A percentile compares a stretch with the other conserved stretches of the same genome.
phyloP scores from a whole-genome alignment of 2,113 vertebrate genomes.

The Macquaria australasica region DNA sequence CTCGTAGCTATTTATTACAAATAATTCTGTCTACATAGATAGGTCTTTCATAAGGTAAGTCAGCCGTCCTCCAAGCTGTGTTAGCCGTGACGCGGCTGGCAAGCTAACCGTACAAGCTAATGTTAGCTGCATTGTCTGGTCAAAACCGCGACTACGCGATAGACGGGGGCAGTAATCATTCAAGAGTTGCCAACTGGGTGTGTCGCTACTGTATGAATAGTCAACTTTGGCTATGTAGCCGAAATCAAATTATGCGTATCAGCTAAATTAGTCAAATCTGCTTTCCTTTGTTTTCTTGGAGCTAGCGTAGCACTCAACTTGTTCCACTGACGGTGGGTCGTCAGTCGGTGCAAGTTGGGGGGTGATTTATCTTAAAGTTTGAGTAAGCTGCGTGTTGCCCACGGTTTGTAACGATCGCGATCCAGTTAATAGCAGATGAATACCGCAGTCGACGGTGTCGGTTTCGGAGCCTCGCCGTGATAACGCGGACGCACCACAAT shows the following conservation, averaged over 20 bases:
- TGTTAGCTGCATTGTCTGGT: slow-evolving; percentile 70
- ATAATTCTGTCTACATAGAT: slow-evolving; percentile 78
- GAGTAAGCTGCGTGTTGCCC: too few relatives aligned
- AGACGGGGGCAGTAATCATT: neutral
- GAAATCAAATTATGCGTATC: neutral
- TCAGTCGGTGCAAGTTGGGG: neutral
- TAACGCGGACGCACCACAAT: neutral
- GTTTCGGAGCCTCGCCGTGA: neutral
- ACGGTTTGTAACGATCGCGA: neutral
- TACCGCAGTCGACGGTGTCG: neutral
- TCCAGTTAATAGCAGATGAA: accelerated
- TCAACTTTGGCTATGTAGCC: accelerated
- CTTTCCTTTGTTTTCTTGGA: slow-evolving; percentile 64
- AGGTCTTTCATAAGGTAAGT: slow-evolving; percentile 84
- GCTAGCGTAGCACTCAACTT: slow-evolving; percentile 49
- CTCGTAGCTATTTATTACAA: slow-evolving; percentile 62
- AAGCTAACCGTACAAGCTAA: slow-evolving; percentile 55
- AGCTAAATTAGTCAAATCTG: neutral
- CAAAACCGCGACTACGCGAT: slow-evolving; percentile 17
- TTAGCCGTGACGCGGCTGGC: slow-evolving; percentile 16
- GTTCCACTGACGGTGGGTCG: slow-evolving; percentile 32
- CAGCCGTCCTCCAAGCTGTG: slow-evolving; percentile 41
- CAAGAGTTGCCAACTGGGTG: neutral
- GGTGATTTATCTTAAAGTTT: neutral
- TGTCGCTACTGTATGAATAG: neutral